These are phyloP conservation scores for Eupithecia abbreviata DNA, from an alignment of 2,888 invertebrate species.

Conservation along the genomic window DNA sequence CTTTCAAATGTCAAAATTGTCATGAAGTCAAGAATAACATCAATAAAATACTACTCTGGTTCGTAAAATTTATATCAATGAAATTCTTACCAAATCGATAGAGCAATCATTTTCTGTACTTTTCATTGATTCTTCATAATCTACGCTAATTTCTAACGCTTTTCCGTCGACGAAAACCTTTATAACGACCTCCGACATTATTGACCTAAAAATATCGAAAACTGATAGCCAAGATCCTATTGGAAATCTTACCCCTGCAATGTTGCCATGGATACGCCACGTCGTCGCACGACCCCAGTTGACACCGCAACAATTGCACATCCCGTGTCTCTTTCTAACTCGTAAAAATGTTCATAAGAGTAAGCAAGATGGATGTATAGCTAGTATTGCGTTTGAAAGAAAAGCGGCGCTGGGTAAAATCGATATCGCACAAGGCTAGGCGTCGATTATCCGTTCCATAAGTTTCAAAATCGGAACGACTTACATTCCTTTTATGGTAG, in stretches of 20 bases:
- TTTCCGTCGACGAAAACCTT: slow-evolving; percentile 58
- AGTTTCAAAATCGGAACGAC: slow-evolving; percentile 45
- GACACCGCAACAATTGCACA: slow-evolving; percentile 34
- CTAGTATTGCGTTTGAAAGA: slow-evolving; percentile 52
- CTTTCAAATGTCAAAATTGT: not conserved
- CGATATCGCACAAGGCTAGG: slow-evolving; percentile 84
- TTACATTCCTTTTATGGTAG: slow-evolving; percentile 25
- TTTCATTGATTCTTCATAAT: slow-evolving; percentile 45
- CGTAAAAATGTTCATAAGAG: slow-evolving; percentile 33
- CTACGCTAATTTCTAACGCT: slow-evolving; percentile 52
- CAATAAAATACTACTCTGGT: not conserved
- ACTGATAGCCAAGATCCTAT: slow-evolving; percentile 69
- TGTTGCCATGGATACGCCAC: slow-evolving; percentile 74
- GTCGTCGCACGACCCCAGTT: slow-evolving; percentile 58
- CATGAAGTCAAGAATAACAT: not conserved
- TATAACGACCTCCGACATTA: slow-evolving; percentile 62
- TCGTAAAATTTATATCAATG: slow-evolving; percentile 24
- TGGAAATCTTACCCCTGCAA: slow-evolving; percentile 77
- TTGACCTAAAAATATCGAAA: slow-evolving; percentile 75
- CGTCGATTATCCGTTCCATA: slow-evolving; percentile 80
- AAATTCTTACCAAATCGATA: slow-evolving; percentile 69
- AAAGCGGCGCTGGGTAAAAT: slow-evolving; percentile 76
- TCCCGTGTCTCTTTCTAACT: slow-evolving; percentile 54
- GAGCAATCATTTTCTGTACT: slow-evolving; percentile 51
- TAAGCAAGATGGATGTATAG: slow-evolving; percentile 53